Conservation (phyloP, 2,888 invertebrate species). For the Dicranocentrus wangi region DNA sequence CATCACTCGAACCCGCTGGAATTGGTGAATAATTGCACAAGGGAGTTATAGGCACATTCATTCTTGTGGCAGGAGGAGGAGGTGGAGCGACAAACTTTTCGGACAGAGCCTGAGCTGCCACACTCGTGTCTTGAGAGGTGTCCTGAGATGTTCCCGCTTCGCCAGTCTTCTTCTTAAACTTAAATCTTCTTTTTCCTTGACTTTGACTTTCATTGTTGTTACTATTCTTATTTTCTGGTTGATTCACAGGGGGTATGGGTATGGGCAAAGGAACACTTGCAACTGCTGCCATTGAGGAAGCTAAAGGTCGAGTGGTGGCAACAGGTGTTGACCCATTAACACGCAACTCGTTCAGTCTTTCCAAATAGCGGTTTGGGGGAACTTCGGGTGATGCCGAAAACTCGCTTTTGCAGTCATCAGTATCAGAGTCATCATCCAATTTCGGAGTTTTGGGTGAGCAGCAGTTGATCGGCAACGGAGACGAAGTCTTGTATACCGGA, state of each 20-base stretch:
- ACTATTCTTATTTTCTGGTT: neutral
- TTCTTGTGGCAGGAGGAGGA: too few species aligned
- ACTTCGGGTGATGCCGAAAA: conserved; percentile 34
- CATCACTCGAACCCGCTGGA: too few species aligned
- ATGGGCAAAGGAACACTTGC: too few species aligned
- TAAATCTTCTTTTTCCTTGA: conserved; percentile 24
- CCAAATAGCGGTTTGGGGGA: neutral
- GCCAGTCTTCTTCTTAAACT: conserved; percentile 33
- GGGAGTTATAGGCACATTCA: too few species aligned
- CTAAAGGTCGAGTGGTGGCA: too few species aligned
- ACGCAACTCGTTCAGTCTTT: conserved; percentile 5
- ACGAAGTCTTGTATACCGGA: too few species aligned
- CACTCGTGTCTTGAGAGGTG: too few species aligned
- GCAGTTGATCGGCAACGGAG: neutral
- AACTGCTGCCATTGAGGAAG: too few species aligned
- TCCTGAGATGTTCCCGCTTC: neutral
- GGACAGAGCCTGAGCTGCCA: too few species aligned
- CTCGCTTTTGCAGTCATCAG: conserved; percentile 24
- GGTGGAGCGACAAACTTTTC: too few species aligned
- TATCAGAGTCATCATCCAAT: conserved; percentile 13
- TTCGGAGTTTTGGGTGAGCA: neutral
- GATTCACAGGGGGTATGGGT: neutral
- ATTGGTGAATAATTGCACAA: too few species aligned
- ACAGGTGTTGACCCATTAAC: too few species aligned
- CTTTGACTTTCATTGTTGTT: neutral